These are phyloP conservation scores for Oxystoma pomonae DNA, from an alignment of 2,888 invertebrate genomes.

Conservation along the genomic window DNA sequence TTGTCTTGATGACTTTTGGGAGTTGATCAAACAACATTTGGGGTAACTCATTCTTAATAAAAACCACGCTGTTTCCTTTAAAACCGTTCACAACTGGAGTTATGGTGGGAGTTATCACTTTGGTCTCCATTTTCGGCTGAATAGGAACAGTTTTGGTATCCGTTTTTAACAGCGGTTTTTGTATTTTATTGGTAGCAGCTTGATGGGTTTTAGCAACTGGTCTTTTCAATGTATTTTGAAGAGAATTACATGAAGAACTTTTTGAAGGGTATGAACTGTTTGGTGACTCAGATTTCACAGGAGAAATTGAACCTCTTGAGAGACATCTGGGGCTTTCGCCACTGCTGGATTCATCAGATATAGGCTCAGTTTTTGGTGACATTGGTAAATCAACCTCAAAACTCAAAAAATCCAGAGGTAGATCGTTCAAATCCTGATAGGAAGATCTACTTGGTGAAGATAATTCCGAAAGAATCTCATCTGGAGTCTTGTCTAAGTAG, in stretches of 20 bases:
- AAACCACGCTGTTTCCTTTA: slow-evolving; percentile 28
- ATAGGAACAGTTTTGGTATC: slow-evolving; percentile 30
- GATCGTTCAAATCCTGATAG: not conserved
- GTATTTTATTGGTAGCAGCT: not conserved
- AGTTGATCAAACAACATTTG: not conserved
- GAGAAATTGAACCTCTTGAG: not conserved
- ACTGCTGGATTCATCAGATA: not conserved
- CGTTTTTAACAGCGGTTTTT: not conserved
- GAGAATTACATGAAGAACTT: not conserved
- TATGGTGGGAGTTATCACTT: slow-evolving; percentile 27
- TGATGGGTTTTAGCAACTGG: not conserved
- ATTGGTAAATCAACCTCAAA: not conserved
- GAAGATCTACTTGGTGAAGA: slow-evolving; percentile 25
- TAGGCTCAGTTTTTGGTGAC: not conserved
- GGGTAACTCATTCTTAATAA: slow-evolving; percentile 30
- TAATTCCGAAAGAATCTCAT: slow-evolving; percentile 43
- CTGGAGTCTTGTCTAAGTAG: slow-evolving; percentile 41
- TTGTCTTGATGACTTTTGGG: not conserved
- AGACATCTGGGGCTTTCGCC: not conserved
- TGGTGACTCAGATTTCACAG: not conserved
- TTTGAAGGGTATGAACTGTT: not conserved
- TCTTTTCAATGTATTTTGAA: not conserved
- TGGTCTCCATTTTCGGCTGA: slow-evolving; percentile 32
- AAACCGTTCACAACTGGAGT: slow-evolving; percentile 3
- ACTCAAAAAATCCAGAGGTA: not conserved